Conservation (phyloP, 2,888 invertebrate species). For the Aleiodes testaceus region DNA sequence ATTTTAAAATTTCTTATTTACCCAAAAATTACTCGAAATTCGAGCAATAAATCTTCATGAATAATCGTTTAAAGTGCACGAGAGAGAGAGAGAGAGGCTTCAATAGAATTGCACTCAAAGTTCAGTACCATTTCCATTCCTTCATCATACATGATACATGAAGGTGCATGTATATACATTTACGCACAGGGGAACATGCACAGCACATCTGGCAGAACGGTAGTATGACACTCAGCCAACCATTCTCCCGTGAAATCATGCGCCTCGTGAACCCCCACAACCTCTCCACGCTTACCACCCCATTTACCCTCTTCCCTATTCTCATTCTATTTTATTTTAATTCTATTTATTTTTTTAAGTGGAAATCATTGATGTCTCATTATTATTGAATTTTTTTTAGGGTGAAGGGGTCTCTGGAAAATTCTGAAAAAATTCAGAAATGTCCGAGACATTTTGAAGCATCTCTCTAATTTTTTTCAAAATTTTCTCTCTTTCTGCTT, state of each 20-base stretch:
- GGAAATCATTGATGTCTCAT: too few species aligned
- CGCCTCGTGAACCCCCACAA: constrained; percentile 57
- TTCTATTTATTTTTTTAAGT: background rate
- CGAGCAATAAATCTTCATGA: constrained; percentile 1
- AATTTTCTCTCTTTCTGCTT: too few species aligned
- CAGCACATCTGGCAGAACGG: constrained; percentile 55
- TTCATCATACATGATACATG: constrained; percentile 64
- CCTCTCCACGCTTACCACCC: constrained; percentile 40
- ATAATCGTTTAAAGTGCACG: constrained; percentile 25
- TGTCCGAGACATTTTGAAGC: too few species aligned
- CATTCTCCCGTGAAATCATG: constrained; percentile 70
- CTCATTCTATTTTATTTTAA: constrained; percentile 19
- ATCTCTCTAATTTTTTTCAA: too few species aligned
- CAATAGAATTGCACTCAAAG: constrained; percentile 28
- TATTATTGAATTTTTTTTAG: too few species aligned
- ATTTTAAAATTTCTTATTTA: too few species aligned
- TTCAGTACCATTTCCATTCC: constrained; percentile 55
- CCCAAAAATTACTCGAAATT: too few species aligned
- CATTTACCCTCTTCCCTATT: constrained; percentile 33
- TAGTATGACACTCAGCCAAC: constrained; percentile 66
- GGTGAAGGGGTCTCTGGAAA: too few species aligned
- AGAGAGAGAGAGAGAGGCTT: background rate
- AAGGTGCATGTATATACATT: constrained; percentile 46
- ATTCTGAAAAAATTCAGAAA: too few species aligned
- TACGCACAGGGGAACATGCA: constrained; percentile 37